Base-by-base conservation (phyloP, 2,888 invertebrate species). In the Kuschelorhynchus macadamiae region DNA sequence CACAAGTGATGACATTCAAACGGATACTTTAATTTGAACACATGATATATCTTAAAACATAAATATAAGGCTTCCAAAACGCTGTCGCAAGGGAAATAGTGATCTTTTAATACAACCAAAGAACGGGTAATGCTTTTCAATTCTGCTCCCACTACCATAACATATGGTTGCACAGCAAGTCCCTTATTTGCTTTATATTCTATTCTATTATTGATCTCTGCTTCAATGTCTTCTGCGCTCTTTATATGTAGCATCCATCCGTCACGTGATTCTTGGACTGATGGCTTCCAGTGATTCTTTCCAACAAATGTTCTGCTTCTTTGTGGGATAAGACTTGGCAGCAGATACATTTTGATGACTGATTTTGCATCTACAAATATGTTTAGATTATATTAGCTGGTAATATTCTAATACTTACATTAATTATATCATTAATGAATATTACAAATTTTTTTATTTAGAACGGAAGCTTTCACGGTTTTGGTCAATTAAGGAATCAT, bases 211-310 rank as follows among this genome's bases (percentile, higher is more conserved):
- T 44, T 41, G 16, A 42, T 56, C 1, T 39, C 41, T 21, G 41
- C 55, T 17, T 1, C n/a, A 11, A 59, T 30, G 18, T 59, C 59
- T 36, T 21, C 55, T 18, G 12, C 3, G 11, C 16, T 41, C 17
- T n/a, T 56, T 18, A 56, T 20, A 44, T 56, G 55, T 7, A 56
- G 21, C 16, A 56, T 14, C n/a, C 39, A 56, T 11, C 32, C 55
- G 41, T 12, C 8, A 25, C 55, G 25, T 8, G 55, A 56, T 56
- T 56, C 55, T n/a, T 41, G 17, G 5, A 56, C 55, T 17, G 55
- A 56, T 11, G 55, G 55, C 25, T 56, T 56, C 55, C 55, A 56
- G 25, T 56, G 55, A 0, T 12, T 9, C 25, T 42, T 56, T 30
- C 55, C 42, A 8, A 56, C 2, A 7, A 56, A 25, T 25, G 41